These are phyloP conservation scores for Drosophila tanythrix DNA, from an alignment of 2,888 invertebrate species.

Conservation along the genomic window DNA sequence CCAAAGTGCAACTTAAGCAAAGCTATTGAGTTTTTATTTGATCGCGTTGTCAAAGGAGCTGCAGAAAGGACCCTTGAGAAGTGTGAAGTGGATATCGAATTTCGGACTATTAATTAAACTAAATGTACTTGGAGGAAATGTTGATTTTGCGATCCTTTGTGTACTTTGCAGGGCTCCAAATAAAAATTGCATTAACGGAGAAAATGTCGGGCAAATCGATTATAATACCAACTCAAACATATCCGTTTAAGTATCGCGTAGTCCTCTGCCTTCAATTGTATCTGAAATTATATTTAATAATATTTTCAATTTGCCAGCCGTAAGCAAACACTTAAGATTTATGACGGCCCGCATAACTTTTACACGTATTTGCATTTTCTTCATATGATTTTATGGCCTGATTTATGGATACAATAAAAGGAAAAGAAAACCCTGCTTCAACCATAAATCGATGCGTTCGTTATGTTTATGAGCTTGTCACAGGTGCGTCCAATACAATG, in stretches of 20 bases:
- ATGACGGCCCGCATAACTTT: constrained; percentile 23
- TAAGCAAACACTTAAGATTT: constrained; percentile 28
- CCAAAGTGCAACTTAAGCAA: constrained; percentile 30
- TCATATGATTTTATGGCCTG: constrained; percentile 49
- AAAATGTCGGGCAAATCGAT: background rate
- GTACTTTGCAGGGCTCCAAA: background rate
- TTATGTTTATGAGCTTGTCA: constrained; percentile 67
- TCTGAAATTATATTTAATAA: constrained; percentile 9
- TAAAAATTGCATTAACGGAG: background rate
- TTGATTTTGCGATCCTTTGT: background rate
- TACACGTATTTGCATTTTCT: constrained; percentile 37
- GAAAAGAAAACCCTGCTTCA: constrained; percentile 9
- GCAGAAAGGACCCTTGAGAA: background rate
- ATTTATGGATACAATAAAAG: constrained; percentile 66
- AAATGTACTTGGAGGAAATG: background rate
- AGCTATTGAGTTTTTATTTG: background rate
- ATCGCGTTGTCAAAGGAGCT: background rate
- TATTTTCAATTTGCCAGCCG: constrained; percentile 24
- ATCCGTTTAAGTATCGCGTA: background rate
- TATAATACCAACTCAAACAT: background rate
- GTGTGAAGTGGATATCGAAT: constrained; percentile 3
- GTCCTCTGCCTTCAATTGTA: background rate
- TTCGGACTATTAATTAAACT: constrained; percentile 5
- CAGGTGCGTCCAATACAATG: constrained; percentile 71
- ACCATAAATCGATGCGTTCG: constrained; percentile 50